Evolutionary conservation across 2,888 invertebrate species (phyloP), one percentile per base, ranked within the genome.

Genomic region (Pseudeuparius sepicola): DNA sequence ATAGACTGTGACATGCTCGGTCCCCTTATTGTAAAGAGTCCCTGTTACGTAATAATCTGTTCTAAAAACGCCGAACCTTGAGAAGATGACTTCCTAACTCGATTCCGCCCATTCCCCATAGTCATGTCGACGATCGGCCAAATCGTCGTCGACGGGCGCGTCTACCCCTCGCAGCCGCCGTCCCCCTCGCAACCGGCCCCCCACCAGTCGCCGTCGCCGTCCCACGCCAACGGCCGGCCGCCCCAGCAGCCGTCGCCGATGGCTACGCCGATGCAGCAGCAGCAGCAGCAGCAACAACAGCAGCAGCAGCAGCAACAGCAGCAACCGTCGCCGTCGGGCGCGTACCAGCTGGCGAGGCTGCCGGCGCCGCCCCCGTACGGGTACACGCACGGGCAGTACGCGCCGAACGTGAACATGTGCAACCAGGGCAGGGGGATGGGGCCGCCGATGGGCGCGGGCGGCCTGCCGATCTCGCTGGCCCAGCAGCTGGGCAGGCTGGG

Each of bases 61-160:
- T n/a, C n/a, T n/a, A n/a, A n/a, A n/a, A n/a, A n/a, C n/a, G n/a
- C n/a, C n/a, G n/a, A n/a, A n/a, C n/a, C n/a, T n/a, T n/a, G n/a
- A n/a, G n/a, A n/a, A n/a, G n/a, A n/a, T n/a, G n/a, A n/a, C n/a
- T n/a, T n/a, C n/a, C n/a, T n/a, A n/a, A n/a, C n/a, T n/a, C n/a
- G n/a, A n/a, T n/a, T n/a, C n/a, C n/a, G n/a, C n/a, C n/a, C n/a
- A n/a, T n/a, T n/a, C 28, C 29, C 15, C 15, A 24, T 25, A 81
- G 84, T 84, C 43, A 70, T 86, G 48, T 76, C 79, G 28, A 75
- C 75, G 31, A 76, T 86, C 55, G 86, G 86, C 43, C 78, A 78
- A 41, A 82, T 86, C 51, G 79, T 86, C 25, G 86, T 86, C 40
- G 86, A 86, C 64, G 86, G 86, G 38, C 75, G 84, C 57, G 73